Base-by-base conservation (phyloP, 2,797 vertebrate species). In the Lepilemur septentrionalis region DNA sequence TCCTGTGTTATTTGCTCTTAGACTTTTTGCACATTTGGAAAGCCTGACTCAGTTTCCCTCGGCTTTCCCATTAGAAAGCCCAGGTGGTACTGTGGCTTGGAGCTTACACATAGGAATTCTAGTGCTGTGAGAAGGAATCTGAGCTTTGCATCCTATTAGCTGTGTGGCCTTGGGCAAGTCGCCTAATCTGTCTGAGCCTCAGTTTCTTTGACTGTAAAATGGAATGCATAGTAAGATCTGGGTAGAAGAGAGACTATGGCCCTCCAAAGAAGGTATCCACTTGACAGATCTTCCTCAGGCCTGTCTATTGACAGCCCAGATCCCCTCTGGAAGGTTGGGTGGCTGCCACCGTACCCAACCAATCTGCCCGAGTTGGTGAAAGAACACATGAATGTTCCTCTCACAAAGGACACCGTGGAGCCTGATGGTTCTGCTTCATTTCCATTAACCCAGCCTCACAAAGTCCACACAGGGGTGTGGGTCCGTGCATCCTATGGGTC, bases 281-380 rank as follows among this genome's bases (percentile, higher is more conserved):
- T 11, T 50, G 46, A 25, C 50, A 32, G 15, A 18, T 22, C 23
- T 30, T 52, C 10, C 35, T 41, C 32, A 25, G 41, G 18, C 18
- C 12, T 15, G 1, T 20, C 32, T 5, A 0, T 46, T 17, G 10
- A n/a, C n/a, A 20, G 14, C 35, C 43, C 1, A 12, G 28, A 52
- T 2, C 10, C 9, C 5, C 35, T 22, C 18, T 65, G 25, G 65
- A 79, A 73, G 89, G n/a, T 20, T 50, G 7, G 30, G 28, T 35
- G 48, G n/a, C 50, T 67, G 28, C 63, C 15, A 1, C 23, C 23
- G 11, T 46, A 32, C 25, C 52, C 48, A 28, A 5, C 23, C 14
- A 41, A 70, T 22, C 46, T 46, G 10, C 41, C 2, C 4, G 10
- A 52, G 41, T 8, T 43, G 0, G 15, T 17, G n/a, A 35, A 28